These are phyloP conservation scores for Momotus momota DNA, from an alignment of 2,797 vertebrate genomes.

Conservation along the genomic window DNA sequence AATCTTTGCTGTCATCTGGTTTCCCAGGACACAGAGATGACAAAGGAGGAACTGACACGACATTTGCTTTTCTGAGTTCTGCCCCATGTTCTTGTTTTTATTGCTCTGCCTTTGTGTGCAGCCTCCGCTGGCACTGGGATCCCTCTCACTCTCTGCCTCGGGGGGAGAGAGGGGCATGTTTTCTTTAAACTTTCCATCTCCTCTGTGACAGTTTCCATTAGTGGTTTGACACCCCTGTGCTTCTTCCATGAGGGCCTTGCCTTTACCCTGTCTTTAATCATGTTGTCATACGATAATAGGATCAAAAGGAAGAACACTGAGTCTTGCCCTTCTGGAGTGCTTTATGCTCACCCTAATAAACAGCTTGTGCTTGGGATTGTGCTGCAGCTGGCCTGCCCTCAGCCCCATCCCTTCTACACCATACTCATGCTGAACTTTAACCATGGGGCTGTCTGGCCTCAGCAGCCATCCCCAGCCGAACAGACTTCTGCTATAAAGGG, in stretches of 20 bases:
- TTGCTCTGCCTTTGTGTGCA: conserved; percentile 55
- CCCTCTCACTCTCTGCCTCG: neutral
- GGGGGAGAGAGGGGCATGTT: conserved; percentile 45
- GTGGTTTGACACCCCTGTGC: conserved; percentile 70
- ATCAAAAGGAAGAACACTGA: conserved; percentile 66
- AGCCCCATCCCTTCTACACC: neutral
- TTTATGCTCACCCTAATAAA: conserved; percentile 57
- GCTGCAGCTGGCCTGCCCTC: conserved; percentile 57
- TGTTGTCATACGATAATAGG: conserved; percentile 73
- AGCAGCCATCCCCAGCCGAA: neutral
- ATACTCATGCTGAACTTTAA: neutral
- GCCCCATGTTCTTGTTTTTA: conserved; percentile 55
- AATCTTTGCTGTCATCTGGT: conserved; percentile 41
- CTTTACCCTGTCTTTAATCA: conserved; percentile 73
- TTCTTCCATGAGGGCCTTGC: conserved; percentile 64
- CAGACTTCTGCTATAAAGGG: neutral
- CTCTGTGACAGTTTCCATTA: conserved; percentile 71
- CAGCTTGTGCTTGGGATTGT: conserved; percentile 64
- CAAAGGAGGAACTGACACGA: conserved; percentile 57
- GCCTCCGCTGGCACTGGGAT: conserved; percentile 33
- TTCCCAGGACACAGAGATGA: conserved; percentile 49
- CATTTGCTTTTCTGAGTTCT: conserved; percentile 62
- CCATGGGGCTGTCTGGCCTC: neutral
- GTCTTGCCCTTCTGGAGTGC: conserved; percentile 63
- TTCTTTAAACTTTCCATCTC: conserved; percentile 63